Conservation (phyloP, 2,888 invertebrate genomes). For the Pandemis heparana region DNA sequence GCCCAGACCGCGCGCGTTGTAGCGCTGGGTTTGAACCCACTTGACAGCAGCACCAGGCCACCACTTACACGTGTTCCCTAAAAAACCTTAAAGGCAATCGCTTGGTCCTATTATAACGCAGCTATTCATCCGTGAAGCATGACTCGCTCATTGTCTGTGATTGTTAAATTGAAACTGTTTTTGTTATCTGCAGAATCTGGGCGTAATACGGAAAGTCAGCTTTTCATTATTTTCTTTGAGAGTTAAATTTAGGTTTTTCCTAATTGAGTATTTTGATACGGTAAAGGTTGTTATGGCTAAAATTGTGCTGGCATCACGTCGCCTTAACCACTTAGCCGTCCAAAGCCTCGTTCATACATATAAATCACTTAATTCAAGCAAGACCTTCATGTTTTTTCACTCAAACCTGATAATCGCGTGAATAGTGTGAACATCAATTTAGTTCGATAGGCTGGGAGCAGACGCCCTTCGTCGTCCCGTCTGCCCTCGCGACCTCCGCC, state of each 20-base stretch:
- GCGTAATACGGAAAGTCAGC: conserved; percentile 21
- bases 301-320: too few relatives aligned
- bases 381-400: conserved; percentile 3
- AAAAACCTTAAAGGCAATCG: conserved; percentile 27
- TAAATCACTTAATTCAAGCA: neutral
- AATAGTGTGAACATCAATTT: conserved; percentile 6
- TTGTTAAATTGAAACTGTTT: conserved; percentile 30
- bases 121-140: conserved; percentile 27
- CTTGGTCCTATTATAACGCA: conserved; percentile 11
- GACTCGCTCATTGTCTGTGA: conserved; percentile 18
- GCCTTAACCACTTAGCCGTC: too few relatives aligned
- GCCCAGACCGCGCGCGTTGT: too few relatives aligned
- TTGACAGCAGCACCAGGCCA: too few relatives aligned
- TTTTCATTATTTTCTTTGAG: neutral
- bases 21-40: too few relatives aligned
- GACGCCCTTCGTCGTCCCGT: conserved; percentile 49
- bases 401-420: conserved; percentile 7
- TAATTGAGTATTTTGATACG: neutral
- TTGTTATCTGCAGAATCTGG: conserved; percentile 19
- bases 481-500: conserved; percentile 57
- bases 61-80: conserved; percentile 9
- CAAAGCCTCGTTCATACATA: too few relatives aligned
- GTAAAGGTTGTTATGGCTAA: too few relatives aligned
- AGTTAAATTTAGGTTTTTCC: neutral
- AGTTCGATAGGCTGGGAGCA: conserved; percentile 27